Evolutionary conservation across 2,113 vertebrate genomes (phyloP), one percentile per base, ranked within the genome.

Genomic region (Setophaga kirtlandii): DNA sequence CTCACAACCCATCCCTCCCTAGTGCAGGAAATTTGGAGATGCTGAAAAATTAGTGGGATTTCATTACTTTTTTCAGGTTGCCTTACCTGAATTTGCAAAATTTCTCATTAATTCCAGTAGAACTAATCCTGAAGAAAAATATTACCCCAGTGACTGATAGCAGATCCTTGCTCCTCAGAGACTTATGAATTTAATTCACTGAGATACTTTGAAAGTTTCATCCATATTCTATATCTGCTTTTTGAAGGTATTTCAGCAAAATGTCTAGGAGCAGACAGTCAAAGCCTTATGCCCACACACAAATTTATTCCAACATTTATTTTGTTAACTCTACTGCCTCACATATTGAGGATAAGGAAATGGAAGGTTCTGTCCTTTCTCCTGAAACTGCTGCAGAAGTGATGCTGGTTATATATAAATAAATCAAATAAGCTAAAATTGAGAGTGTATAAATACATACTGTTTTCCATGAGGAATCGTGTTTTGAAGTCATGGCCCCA

Each of bases 381-480:
- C 15, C 27, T 79, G 25, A 75, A 76, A 63, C 3, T 33, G 33
- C 27, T 73, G 5, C 23, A 53, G 41, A 81, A 89, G 3, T 8
- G 37, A 76, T 83, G 21, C 7, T 59, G 35, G 5, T 35, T 79
- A 59, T 14, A 67, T 9, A 75, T 47, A 62, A 74, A 91, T 30
- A 86, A 47, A 65, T 64, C 23, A 80, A 91, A 68, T 42, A 15
- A 91, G 20, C 18, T 71, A 64, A 91, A 96, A 90, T 3, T 50
- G 49, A 86, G 90, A 75, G 5, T 24, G 5, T 6, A 75, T 80
- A 90, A 90, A 27, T 65, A 98, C 97, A 71, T 98, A 99, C 99
- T 97, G 47, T 99, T 99, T 76, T 97, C 98, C 99, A 99, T 99
- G 58, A 98, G 86, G 97, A 99, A 99, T 71, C 99, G 97, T 47